Evolutionary conservation across 37 sponge, comb jelly and placozoan genomes (phyloP).

Genomic region (Lycopodina hypogea): DNA sequence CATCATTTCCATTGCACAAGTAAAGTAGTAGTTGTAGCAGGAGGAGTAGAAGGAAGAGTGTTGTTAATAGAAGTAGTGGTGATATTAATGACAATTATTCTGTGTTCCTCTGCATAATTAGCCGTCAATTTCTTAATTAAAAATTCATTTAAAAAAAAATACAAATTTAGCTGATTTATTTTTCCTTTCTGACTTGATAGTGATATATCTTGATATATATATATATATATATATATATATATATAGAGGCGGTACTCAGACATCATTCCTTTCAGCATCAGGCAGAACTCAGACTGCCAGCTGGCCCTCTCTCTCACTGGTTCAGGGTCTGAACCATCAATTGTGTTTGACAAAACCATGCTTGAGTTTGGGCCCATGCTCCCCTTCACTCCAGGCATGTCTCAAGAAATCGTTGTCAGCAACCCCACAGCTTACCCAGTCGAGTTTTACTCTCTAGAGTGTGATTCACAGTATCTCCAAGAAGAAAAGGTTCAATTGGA

Average conservation of each 20-base stretch:
- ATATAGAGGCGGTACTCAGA: constrained; percentile 72
- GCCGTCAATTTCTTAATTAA: no score
- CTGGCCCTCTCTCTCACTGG: constrained; percentile 65
- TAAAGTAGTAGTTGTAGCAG: no score
- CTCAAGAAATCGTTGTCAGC: constrained; percentile 70
- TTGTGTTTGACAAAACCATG: constrained; percentile 72
- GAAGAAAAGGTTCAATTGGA: constrained; percentile 77
- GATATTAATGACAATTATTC: neutral
- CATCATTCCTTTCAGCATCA: constrained; percentile 70
- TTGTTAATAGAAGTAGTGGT: neutral
- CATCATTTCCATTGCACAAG: no score
- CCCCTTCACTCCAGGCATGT: constrained; percentile 82
- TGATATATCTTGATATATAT: no score
- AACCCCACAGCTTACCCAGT: constrained; percentile 87
- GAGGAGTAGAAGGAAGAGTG: neutral
- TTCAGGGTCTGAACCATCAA: constrained; percentile 80
- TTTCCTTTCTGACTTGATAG: no score
- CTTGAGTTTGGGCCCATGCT: constrained; percentile 86
- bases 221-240: no score
- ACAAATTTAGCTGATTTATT: no score
- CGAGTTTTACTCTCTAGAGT: constrained; percentile 96
- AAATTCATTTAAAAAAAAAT: no score
- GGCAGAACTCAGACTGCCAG: constrained; percentile 60
- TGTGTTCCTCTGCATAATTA: no score
- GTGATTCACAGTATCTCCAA: constrained; percentile 84